Percentiles rank a stretch among this genome's conserved stretches.
phyloP scores from a whole-genome alignment of 2,888 invertebrate genomes.

The Callyntrura guangdongensis region DNA sequence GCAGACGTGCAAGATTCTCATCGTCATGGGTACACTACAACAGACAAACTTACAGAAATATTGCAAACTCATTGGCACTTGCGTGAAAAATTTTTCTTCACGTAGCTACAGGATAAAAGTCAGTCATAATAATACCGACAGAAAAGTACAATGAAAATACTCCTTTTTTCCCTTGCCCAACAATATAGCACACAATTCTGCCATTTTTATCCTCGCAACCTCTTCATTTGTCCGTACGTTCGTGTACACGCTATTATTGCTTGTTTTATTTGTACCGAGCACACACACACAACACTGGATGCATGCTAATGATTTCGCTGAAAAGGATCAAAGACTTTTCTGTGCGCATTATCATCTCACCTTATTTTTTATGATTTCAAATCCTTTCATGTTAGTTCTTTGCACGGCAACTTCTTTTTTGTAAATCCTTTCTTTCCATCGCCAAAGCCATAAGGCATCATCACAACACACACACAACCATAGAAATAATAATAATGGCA shows the following conservation, averaged over 20 bases:
- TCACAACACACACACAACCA: not conserved
- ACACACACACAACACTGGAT: constrained; percentile 34
- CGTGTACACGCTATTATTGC: not conserved
- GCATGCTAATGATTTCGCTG: constrained; percentile 61
- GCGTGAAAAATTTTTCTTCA: too few relatives aligned
- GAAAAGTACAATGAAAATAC: not conserved
- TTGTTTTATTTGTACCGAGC: constrained; percentile 37
- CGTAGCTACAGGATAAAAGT: not conserved
- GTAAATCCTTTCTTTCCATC: too few relatives aligned
- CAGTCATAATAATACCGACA: not conserved
- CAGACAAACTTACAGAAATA: too few relatives aligned
- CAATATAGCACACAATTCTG: constrained; percentile 40
- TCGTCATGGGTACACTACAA: too few relatives aligned
- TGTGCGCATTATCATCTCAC: not conserved
- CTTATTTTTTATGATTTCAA: constrained; percentile 39
- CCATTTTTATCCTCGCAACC: not conserved
- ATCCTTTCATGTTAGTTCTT: constrained; percentile 34
- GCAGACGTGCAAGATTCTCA: not conserved
- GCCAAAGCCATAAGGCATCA: constrained; percentile 30
- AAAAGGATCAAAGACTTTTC: constrained; percentile 46
- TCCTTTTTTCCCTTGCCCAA: not conserved
- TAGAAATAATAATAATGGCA: not conserved
- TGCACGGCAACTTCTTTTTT: constrained; percentile 30
- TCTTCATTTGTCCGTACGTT: not conserved
- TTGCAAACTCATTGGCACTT: constrained; percentile 40